Evolutionary conservation across 2,113 vertebrate species (phyloP).

Genomic region (Phyllostomus hastatus): DNA sequence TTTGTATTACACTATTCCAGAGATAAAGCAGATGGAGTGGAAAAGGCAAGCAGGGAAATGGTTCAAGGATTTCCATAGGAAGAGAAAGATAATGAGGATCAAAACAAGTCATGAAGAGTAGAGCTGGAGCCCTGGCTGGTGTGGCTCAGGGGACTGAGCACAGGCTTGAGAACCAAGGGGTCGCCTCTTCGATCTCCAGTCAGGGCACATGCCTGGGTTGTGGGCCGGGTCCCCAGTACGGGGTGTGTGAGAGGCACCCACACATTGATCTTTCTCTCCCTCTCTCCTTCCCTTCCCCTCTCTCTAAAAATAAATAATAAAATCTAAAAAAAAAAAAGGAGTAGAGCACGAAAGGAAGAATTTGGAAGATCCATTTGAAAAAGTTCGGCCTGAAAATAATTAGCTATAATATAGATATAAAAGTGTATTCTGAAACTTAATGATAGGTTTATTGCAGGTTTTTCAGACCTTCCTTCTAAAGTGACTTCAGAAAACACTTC

Average conservation of each 20-base stretch:
- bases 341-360: background rate
- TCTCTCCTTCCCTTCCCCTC: no score
- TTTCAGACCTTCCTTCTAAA: background rate
- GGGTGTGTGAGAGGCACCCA: no score
- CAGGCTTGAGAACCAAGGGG: no score
- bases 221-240: no score
- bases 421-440: background rate
- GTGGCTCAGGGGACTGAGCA: no score
- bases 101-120: background rate
- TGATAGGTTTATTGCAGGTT: background rate
- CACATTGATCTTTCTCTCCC: no score
- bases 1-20: background rate
- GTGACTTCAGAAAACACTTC: constrained; percentile 7
- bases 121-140: background rate
- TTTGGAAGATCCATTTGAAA: background rate
- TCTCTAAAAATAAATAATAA: no score
- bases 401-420: background rate
- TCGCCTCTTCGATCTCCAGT: no score
- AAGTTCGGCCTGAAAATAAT: background rate
- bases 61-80: background rate
- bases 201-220: no score
- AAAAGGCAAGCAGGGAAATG: background rate
- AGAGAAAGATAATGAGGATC: background rate
- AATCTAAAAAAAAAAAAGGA: background rate
- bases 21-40: background rate